phyloP scores from a whole-genome alignment of 2,797 vertebrate genomes.

The Xenentodon cancila region DNA sequence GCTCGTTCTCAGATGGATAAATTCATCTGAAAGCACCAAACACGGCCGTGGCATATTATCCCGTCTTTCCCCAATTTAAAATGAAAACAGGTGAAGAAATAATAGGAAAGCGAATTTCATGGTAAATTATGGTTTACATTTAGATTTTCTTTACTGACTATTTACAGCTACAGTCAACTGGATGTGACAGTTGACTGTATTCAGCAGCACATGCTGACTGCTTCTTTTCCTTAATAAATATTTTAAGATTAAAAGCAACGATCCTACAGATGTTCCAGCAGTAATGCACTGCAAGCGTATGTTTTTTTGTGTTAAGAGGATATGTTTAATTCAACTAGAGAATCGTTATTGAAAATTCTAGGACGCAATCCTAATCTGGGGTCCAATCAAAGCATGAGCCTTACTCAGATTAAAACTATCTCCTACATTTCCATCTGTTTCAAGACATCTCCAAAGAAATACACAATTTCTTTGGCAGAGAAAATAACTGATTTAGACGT shows the following conservation, averaged over 20 bases:
- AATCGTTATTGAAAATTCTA: conserved; percentile 84
- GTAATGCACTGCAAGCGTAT: conserved; percentile 70
- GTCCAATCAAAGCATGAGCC: conserved; percentile 81
- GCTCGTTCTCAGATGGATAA: conserved; percentile 36
- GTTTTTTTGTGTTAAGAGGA: conserved; percentile 80
- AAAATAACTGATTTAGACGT: conserved; percentile 74
- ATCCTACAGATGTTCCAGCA: conserved; percentile 75
- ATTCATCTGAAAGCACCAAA: conserved; percentile 56
- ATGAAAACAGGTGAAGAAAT: conserved; percentile 10
- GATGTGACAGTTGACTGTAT: conserved; percentile 14
- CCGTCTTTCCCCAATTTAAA: conserved; percentile 13
- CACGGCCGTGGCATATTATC: conserved; percentile 40
- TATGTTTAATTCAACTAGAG: conserved; percentile 81
- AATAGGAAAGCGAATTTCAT: not conserved
- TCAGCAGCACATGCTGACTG: conserved; percentile 22
- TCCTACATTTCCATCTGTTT: conserved; percentile 82
- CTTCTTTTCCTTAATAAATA: conserved; percentile 60
- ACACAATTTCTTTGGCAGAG: conserved; percentile 73
- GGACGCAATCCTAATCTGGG: conserved; percentile 80
- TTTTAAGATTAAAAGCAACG: conserved; percentile 72
- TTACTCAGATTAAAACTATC: conserved; percentile 83
- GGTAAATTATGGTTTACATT: conserved; percentile 7
- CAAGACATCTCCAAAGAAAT: conserved; percentile 77
- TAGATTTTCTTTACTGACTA: conserved; percentile 11
- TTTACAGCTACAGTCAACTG: conserved; percentile 14